Evolutionary conservation across 2,888 invertebrate genomes (phyloP).

Genomic region (Epirrhoe tristata): DNA sequence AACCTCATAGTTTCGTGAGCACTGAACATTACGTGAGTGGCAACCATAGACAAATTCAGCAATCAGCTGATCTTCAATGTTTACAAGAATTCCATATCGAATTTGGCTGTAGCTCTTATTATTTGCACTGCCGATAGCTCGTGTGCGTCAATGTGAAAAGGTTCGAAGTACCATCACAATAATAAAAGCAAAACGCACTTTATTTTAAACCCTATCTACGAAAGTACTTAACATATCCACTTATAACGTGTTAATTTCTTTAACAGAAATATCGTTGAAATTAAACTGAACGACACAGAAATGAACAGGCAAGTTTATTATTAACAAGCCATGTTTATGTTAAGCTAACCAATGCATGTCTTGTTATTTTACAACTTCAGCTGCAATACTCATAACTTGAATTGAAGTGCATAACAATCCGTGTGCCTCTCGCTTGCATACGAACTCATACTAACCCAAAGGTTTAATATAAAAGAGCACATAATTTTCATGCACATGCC

Average conservation of each 20-base stretch:
- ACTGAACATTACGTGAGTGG: too few species aligned
- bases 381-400: slow-evolving; percentile 25
- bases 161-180: background rate
- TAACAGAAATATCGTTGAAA: slow-evolving; percentile 78
- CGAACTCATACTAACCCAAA: background rate
- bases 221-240: background rate
- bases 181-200: background rate
- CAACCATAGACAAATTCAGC: too few species aligned
- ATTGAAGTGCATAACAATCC: slow-evolving; percentile 14
- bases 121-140: background rate
- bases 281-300: slow-evolving; percentile 62
- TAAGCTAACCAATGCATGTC: slow-evolving; percentile 39
- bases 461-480: slow-evolving; percentile 9
- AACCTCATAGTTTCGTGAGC: too few species aligned
- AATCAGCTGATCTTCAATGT: too few species aligned
- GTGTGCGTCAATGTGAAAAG: background rate
- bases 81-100: too few species aligned
- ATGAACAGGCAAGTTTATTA: slow-evolving; percentile 71
- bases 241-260: slow-evolving; percentile 49
- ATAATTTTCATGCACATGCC: slow-evolving; percentile 3
- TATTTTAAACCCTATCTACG: slow-evolving; percentile 7
- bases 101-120: too few species aligned
- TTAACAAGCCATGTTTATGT: slow-evolving; percentile 27
- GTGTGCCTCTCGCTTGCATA: slow-evolving; percentile 16
- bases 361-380: slow-evolving; percentile 35